Conservation (phyloP, 2,797 vertebrate genomes). For the Malurus splendens region DNA sequence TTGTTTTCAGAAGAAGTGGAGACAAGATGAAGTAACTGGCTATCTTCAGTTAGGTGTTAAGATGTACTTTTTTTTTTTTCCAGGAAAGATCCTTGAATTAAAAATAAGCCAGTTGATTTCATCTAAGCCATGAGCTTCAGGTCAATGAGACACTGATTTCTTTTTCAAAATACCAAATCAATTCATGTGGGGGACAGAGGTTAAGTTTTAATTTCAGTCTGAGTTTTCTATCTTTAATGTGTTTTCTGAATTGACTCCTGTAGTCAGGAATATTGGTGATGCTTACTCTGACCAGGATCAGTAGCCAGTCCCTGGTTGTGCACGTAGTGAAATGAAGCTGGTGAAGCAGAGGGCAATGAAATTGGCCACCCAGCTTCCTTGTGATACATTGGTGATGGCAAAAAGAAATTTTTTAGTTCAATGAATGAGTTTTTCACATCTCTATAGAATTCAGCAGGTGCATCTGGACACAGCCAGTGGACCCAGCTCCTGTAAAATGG, state of each 20-base stretch:
- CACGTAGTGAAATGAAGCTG: rapidly evolving
- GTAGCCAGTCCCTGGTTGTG: not conserved
- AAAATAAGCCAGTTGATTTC: not conserved
- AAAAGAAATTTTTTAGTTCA: not conserved
- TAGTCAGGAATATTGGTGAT: not conserved
- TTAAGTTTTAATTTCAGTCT: not conserved
- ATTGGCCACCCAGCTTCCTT: conserved; percentile 22
- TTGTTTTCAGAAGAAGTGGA: not conserved
- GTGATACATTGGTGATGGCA: not conserved
- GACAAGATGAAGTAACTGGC: not conserved
- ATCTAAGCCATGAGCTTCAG: not conserved
- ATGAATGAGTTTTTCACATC: not conserved
- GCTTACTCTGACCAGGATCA: not conserved
- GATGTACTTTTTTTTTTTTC: not conserved
- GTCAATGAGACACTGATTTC: not conserved
- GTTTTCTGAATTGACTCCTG: not conserved
- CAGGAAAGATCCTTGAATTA: not conserved
- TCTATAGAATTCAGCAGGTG: not conserved
- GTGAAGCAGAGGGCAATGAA: not conserved
- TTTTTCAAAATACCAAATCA: conserved; percentile 1
- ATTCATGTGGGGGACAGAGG: not conserved
- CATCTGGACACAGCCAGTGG: not conserved
- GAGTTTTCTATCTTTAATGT: not conserved
- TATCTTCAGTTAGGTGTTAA: not conserved
- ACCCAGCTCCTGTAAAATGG: not conserved